Evolutionary conservation across 1,140 invertebrate genomes (phyloP).

Genomic region (Panagrolaimus sp.): DNA sequence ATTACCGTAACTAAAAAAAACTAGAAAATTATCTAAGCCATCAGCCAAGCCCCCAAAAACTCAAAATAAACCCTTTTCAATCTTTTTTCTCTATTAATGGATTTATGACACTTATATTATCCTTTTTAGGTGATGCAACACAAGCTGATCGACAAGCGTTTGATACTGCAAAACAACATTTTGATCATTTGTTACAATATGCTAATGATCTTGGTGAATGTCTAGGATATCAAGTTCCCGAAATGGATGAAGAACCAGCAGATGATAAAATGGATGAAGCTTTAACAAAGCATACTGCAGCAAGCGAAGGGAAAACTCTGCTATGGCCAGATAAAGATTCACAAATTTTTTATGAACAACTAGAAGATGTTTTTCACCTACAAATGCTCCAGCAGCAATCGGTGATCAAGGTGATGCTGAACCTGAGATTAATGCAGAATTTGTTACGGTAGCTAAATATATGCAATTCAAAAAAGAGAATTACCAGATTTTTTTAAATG

Average conservation of each 20-base stretch:
- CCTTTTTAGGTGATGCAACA: slow-evolving; percentile 31
- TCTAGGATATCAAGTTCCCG: slow-evolving; percentile 30
- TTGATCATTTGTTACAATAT: slow-evolving; percentile 25
- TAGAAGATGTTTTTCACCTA: neutral
- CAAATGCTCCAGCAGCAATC: neutral
- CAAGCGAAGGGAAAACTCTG: neutral
- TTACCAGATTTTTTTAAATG: no score
- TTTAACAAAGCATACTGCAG: slow-evolving; percentile 19
- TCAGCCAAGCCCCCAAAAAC: no score
- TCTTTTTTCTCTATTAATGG: no score
- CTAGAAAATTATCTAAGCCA: no score
- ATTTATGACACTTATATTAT: neutral
- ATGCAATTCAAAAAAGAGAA: no score
- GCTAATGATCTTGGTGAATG: slow-evolving; percentile 35
- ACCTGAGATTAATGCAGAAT: neutral
- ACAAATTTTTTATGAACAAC: slow-evolving; percentile 80
- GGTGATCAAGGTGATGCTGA: neutral
- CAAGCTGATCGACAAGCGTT: slow-evolving; percentile 43
- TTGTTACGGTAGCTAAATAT: neutral
- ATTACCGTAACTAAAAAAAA: no score
- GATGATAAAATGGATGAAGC: slow-evolving; percentile 43
- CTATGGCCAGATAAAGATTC: slow-evolving; percentile 84
- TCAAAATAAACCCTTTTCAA: no score
- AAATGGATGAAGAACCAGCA: slow-evolving; percentile 38
- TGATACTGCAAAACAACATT: slow-evolving; percentile 34